A percentile compares a stretch with the other conserved stretches of the same genome.
Evolutionary conservation across 2,888 invertebrate species (phyloP).

Genomic region (Glyphotaelius pellucidus): DNA sequence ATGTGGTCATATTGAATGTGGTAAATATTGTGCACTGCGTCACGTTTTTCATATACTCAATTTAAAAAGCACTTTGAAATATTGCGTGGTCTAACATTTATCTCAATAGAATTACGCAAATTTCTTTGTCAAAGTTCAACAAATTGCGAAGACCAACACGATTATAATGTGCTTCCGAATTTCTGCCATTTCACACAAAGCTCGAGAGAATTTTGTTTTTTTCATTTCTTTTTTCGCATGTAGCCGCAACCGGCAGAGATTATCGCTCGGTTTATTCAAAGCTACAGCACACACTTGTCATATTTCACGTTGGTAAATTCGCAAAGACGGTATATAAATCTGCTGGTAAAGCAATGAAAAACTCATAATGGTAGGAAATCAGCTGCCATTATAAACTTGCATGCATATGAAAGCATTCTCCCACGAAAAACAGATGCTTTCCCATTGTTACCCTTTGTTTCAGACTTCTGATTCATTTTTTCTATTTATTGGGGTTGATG

Average conservation of each 20-base stretch:
- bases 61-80: background rate
- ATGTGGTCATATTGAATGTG: background rate
- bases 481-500: conserved; percentile 34
- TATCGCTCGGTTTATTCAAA: conserved; percentile 36
- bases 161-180: background rate
- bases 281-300: conserved; percentile 35
- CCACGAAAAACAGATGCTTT: conserved; percentile 58
- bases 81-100: background rate
- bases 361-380: conserved; percentile 53
- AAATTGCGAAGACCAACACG: conserved; percentile 19
- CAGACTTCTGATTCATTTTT: conserved; percentile 26
- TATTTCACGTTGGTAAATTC: conserved; percentile 42
- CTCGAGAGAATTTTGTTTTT: background rate
- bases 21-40: background rate
- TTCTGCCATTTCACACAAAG: conserved; percentile 35
- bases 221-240: background rate
- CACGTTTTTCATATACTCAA: background rate
- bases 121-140: background rate
- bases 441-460: conserved; percentile 25
- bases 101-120: background rate
- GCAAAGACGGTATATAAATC: conserved; percentile 29
- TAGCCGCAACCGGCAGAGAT: conserved; percentile 20
- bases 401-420: conserved; percentile 59
- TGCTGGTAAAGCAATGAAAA: conserved; percentile 45
- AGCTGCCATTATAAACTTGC: conserved; percentile 57